Percentiles rank a stretch among this genome's conserved stretches.
Conservation (phyloP, 2,113 vertebrate species). For the Seriola dumerili region DNA sequence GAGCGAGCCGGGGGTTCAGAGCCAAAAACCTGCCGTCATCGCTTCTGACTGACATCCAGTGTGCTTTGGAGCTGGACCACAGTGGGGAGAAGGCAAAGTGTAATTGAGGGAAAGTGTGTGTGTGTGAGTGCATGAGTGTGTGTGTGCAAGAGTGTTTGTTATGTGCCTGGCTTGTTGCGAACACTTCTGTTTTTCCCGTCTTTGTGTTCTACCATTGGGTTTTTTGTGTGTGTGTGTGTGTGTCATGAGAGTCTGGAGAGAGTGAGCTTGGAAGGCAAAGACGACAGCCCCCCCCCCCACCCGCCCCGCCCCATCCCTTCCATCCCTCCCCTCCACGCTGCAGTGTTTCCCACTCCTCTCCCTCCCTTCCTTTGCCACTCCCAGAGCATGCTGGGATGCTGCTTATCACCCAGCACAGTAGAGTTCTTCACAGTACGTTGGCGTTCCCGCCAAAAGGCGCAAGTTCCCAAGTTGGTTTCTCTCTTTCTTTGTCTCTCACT, state of each 20-base stretch:
- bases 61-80: constrained; percentile 39
- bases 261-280: constrained; percentile 51
- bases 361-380: constrained; percentile 38
- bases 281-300: constrained; percentile 43
- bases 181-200: neutral
- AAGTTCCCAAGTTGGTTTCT: constrained; percentile 58
- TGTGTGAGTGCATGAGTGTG: neutral
- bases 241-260: constrained; percentile 30
- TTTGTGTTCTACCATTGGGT: neutral
- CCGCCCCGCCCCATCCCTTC: constrained; percentile 25
- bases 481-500: constrained; percentile 26
- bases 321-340: constrained; percentile 41
- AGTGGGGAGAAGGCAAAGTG: neutral
- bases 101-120: constrained; percentile 10
- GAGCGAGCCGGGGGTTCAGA: constrained; percentile 51
- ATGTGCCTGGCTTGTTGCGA: neutral
- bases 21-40: constrained; percentile 68
- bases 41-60: constrained; percentile 53
- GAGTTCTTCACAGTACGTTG: constrained; percentile 62
- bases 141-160: neutral
- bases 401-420: constrained; percentile 79
- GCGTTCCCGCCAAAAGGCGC: constrained; percentile 66
- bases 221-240: neutral
- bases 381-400: constrained; percentile 73
- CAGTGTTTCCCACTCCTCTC: constrained; percentile 37